Conservation (phyloP, 2,797 vertebrate species). For the Urophycis tenuis region DNA sequence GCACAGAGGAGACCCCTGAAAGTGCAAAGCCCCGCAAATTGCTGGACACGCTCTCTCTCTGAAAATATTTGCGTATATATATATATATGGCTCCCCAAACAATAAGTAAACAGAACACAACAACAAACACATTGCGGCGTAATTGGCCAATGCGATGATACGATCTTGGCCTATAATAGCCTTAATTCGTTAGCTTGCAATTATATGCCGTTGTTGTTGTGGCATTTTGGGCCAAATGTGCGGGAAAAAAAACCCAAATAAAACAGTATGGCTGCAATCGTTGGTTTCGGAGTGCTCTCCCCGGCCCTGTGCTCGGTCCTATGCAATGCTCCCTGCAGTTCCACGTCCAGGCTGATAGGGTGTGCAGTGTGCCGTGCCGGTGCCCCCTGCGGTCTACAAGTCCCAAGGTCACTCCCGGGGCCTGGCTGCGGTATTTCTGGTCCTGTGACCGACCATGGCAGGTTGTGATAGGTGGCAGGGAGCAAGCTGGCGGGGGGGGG, state of each 20-base stretch:
- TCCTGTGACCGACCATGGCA: slow-evolving; percentile 31
- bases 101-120: neutral
- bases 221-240: neutral
- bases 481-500: neutral
- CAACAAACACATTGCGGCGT: neutral
- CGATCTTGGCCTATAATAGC: neutral
- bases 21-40: slow-evolving; percentile 32
- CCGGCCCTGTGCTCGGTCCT: no score
- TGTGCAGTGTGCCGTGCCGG: slow-evolving; percentile 7
- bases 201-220: no score
- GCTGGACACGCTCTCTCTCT: slow-evolving; percentile 27
- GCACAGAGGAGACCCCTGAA: slow-evolving; percentile 36
- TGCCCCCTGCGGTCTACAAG: slow-evolving; percentile 19
- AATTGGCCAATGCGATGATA: neutral
- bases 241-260: neutral
- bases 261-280: neutral
- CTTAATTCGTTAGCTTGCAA: no score
- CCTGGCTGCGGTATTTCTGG: slow-evolving; percentile 35
- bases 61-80: slow-evolving; percentile 29
- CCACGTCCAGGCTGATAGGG: no score
- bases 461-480: slow-evolving; percentile 24
- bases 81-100: slow-evolving; percentile 20
- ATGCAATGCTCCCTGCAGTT: no score
- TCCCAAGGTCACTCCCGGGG: slow-evolving; percentile 46
- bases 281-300: no score